Evolutionary conservation across 2,113 vertebrate genomes (phyloP), one percentile per base, ranked within the genome.

Genomic region (Puntigrus tetrazona): DNA sequence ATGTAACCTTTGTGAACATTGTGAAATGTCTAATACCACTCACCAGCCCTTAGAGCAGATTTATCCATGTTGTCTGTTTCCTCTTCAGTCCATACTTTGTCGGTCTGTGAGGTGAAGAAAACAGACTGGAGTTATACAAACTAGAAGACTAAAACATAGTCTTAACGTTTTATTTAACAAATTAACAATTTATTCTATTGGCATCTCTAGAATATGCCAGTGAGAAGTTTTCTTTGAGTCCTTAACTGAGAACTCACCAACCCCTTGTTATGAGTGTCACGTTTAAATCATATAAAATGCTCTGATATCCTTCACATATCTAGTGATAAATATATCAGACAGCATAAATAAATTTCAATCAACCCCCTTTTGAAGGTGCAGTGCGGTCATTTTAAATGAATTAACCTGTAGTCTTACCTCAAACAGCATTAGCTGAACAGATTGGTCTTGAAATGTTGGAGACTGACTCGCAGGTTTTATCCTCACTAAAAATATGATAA

Each of bases 11-110:
- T 1, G 9, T 27, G 18, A 14, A 75, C 38, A 7, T 45, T 10
- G 7, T 70, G 34, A 38, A n/a, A 70, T 14, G 25, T 11, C 69
- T 3, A 34, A 69, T 31, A 22, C 22, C 1, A 20, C 43, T 43
- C 25, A 74, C 73, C 73, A 20, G 43, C 7, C 73, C 50, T 75
- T 50, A 75, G 16, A 29, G 43, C 73, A 75, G 73, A 75, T 75
- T 50, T 16, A 20, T 50, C 45, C 73, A 75, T 75, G 31, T 50
- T 29, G 7, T 25, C 2, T 2, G 16, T 50, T 11, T 75, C 73
- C 73, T 50, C 27, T 20, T 50, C 7, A 31, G 43, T 75, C 43
- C 43, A 50, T 50, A 75, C 31, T 75, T 50, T 75, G 3, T 75
- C 25, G 3, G 16, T 75, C 73, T 75, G 73, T 50, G 14, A 27